phyloP scores from a whole-genome alignment of 2,797 vertebrate genomes.

The Pogonophryne albipinna region DNA sequence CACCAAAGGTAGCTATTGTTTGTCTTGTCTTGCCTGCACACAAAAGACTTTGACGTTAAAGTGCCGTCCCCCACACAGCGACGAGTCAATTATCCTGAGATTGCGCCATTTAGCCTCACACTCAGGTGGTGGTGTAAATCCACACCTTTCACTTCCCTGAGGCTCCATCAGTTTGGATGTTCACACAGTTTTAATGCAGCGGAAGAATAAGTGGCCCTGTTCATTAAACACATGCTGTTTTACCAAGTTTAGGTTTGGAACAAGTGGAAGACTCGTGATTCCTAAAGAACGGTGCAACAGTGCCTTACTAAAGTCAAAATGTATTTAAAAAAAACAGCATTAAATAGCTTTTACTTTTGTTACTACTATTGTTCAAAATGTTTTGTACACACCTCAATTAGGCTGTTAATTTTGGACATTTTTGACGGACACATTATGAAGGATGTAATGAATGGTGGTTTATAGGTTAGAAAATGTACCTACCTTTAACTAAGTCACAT shows the following conservation, averaged over 20 bases:
- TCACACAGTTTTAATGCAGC: conserved; percentile 1
- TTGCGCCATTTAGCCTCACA: conserved; percentile 30
- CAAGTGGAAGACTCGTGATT: background rate
- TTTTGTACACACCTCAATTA: background rate
- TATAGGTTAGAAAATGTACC: no score
- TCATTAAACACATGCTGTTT: conserved; percentile 17
- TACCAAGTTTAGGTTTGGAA: conserved; percentile 16
- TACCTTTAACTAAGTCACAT: no score
- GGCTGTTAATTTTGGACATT: background rate
- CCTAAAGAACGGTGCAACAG: conserved; percentile 8
- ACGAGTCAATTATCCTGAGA: conserved; percentile 49
- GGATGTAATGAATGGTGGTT: background rate
- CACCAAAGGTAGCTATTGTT: conserved; percentile 36
- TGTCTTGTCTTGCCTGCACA: conserved; percentile 19
- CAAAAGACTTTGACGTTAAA: conserved; percentile 48
- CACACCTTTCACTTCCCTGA: background rate
- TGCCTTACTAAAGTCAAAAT: conserved; percentile 4
- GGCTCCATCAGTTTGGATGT: conserved; percentile 22
- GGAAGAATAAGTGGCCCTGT: background rate
- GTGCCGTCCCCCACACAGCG: conserved; percentile 3
- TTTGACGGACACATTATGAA: no score
- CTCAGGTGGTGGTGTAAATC: conserved; percentile 20
- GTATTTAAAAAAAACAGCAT: no score
- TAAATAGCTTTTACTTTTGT: no score
- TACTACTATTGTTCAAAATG: background rate